These are phyloP conservation scores for Chaetorhynchus papuensis DNA, from an alignment of 2,113 vertebrate genomes.

Conservation along the genomic window DNA sequence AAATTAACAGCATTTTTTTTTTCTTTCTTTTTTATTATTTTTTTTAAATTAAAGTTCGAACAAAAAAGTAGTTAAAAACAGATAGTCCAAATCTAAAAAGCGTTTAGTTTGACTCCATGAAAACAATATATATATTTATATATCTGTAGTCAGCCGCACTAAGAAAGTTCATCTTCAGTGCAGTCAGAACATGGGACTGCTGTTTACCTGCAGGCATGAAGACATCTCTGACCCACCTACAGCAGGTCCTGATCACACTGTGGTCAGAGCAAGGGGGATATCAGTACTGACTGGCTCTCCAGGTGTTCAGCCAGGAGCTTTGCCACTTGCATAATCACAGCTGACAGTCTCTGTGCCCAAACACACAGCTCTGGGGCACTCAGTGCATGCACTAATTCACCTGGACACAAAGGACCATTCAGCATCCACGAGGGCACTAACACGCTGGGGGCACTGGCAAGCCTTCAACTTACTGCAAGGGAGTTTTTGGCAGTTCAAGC, in stretches of 20 bases:
- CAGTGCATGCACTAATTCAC: neutral
- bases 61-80: neutral
- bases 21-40: neutral
- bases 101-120: neutral
- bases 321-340: neutral
- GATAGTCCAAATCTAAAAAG: neutral
- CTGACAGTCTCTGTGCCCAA: neutral
- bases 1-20: neutral
- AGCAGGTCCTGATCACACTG: neutral
- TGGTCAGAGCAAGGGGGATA: neutral
- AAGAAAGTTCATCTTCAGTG: neutral
- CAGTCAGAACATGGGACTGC: neutral
- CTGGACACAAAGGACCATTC: neutral
- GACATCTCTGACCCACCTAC: neutral
- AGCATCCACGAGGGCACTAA: neutral
- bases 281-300: neutral
- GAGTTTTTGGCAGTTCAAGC: neutral
- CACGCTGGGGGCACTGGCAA: neutral
- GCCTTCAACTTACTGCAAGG: neutral
- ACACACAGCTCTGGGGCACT: neutral
- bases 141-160: neutral
- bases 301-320: neutral
- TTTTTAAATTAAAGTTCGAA: neutral
- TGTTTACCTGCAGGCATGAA: neutral
- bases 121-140: neutral